Base-by-base conservation (phyloP, 2,113 vertebrate species). In the Melanerpes aurifrons region DNA sequence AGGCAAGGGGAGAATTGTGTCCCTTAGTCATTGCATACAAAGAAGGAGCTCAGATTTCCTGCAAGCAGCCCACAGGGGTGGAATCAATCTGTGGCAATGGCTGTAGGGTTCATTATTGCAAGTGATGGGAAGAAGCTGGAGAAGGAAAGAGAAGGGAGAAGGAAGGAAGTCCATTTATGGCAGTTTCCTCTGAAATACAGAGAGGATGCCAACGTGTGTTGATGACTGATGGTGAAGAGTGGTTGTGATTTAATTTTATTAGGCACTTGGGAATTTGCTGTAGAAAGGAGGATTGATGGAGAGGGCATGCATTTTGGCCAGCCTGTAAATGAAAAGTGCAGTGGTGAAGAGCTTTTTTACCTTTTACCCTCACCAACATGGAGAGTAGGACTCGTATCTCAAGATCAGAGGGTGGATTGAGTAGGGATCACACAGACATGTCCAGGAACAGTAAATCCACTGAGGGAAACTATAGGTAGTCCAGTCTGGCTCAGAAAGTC, bases 251-350 rank as follows among this genome's bases (percentile, higher is more conserved):
- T 91, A 90, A 20, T 53, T 86, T 96, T 75, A 83, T 86, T 45
- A 50, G 82, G 4, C 82, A 25, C 56, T 47, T 5, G 32, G 87
- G 93, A 63, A 32, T 83, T 66, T 50, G 66, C 61, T 83, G 93
- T 71, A 61, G 94, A 95, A 91, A 94, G 58, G 54, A 89, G 32
- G 69, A 86, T 86, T 94, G 87, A 92, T 86, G 79, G 72, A 45
- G 37, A 92, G 70, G 94, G 89, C 82, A 91, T 4, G 26, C 8
- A 16, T 87, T 94, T 72, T 7, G 6, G 82, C 32, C 86, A 72
- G 10, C 53, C 53, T 83, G 72, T 61, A 37, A 83, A 62, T 10
- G 86, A 88, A 32, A 14, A 77, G 32, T 1, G 1, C 12, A 22
- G 1, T 11, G 29, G 69, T n/a, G 63, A 82, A 31, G 64, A 71